Conservation (phyloP, 2,113 vertebrate species). For the Tetrao urogallus region DNA sequence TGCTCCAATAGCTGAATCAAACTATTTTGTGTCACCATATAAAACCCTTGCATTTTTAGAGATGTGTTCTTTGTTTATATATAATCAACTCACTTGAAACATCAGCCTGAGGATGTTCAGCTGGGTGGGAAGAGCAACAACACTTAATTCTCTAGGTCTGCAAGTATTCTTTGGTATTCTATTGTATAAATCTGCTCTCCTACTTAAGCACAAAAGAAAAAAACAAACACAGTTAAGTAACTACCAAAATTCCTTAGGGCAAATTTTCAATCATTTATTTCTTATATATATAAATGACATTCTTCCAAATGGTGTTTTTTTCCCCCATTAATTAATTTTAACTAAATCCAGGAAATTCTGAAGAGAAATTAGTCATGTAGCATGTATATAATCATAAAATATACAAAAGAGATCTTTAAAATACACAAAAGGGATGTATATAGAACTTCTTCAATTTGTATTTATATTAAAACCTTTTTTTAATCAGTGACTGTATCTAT, state of each 20-base stretch:
- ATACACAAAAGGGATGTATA: background rate
- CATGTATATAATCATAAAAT: background rate
- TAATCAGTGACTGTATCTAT: background rate
- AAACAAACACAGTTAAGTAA: background rate
- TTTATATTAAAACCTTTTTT: background rate
- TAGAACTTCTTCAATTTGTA: background rate
- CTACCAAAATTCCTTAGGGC: background rate
- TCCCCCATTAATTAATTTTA: background rate
- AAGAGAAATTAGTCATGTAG: background rate
- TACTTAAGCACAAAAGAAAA: background rate
- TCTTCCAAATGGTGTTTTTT: background rate
- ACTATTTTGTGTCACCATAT: background rate
- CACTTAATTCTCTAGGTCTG: too few species aligned
- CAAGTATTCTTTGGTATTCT: too few species aligned
- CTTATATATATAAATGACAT: background rate
- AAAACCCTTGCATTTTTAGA: background rate
- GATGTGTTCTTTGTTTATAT: background rate
- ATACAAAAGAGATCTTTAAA: background rate
- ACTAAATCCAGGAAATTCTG: background rate
- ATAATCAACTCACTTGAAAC: background rate
- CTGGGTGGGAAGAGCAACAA: too few species aligned
- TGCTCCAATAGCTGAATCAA: background rate
- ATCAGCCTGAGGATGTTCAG: too few species aligned
- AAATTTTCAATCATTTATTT: conserved; percentile 17
- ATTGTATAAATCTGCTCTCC: background rate